Evolutionary conservation across 2,888 invertebrate genomes (phyloP).

Genomic region (Sceliomorpha sp.): DNA sequence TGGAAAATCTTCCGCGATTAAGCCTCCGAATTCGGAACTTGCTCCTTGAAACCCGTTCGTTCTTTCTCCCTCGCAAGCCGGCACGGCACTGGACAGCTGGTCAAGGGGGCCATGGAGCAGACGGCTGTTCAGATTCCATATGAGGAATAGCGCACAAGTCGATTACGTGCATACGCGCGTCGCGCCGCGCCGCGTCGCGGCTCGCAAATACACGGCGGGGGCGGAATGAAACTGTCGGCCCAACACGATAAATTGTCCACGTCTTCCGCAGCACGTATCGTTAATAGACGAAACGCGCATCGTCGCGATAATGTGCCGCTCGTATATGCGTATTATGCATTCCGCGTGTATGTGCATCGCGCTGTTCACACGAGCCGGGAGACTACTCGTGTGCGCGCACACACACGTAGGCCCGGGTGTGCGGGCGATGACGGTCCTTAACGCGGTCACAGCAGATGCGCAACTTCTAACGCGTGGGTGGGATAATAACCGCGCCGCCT

Average conservation of each 20-base stretch:
- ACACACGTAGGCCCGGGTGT: no score
- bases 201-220: slow-evolving; percentile 30
- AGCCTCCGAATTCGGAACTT: no score
- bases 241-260: slow-evolving; percentile 68
- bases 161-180: no score
- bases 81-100: no score
- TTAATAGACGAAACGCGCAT: slow-evolving; percentile 51
- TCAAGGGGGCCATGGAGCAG: no score
- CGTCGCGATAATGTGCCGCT: slow-evolving; percentile 50
- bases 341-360: no score
- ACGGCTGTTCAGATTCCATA: slow-evolving; percentile 14
- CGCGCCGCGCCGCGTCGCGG: slow-evolving; percentile 10
- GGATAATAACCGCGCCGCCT: slow-evolving; percentile 39
- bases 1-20: no score
- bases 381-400: no score
- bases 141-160: slow-evolving; percentile 2
- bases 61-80: no score
- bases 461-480: slow-evolving; percentile 38
- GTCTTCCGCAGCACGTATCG: slow-evolving; percentile 63
- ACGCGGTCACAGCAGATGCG: slow-evolving; percentile 43
- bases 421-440: slow-evolving; percentile 49
- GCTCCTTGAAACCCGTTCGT: no score
- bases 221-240: slow-evolving; percentile 67
- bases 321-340: slow-evolving; percentile 25
- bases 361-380: no score